Base-by-base conservation (phyloP, 2,888 invertebrate species). In the Thumatha senex region DNA sequence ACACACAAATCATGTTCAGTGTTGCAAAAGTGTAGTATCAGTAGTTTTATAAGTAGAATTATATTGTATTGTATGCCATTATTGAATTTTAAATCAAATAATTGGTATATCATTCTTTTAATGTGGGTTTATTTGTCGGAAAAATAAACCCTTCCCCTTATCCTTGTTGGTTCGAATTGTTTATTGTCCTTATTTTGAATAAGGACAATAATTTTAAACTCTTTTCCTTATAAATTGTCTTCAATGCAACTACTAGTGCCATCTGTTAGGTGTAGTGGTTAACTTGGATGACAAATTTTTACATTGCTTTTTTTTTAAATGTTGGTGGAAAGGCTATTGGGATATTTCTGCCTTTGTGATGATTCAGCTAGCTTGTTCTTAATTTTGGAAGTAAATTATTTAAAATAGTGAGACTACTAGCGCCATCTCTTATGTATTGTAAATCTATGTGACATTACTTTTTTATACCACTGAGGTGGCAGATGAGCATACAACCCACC, bases 241-340 rank as follows among this genome's bases (percentile, higher is more conserved):
- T 46, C 7, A 40, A 45, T 13, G 36, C 24, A 11, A 61, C 67
- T 56, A 47, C 55, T 67, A 70, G 61, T 71, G 76, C 77, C 77
- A 76, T 76, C 77, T 77, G 40, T 70, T 64, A 13, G 15, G 18
- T 13, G 7, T 4, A 7, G 7, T 7, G 13, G n/a, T n/a, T 12
- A 45, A 15, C 42, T 36, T 0, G 24, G 7, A 24, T 24, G 24
- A n/a, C 7, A 7, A 18, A 13, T 24, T 35, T 44, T 2, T 7
- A 13, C n/a, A 35, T 24, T 13, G 38, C 8, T 14, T 3, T 14
- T 10, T 35, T 1, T 35, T 1, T 35, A 0, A 24, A 24, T 24
- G 5, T 4, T 24, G n/a, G 18, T 24, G 18, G 5, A 2, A 24
- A 4, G 18, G 18, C 18, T 24, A 24, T 24, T 24, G 18, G 5